Base-by-base conservation (phyloP, 2,888 invertebrate genomes). In the Diarsia mendica region DNA sequence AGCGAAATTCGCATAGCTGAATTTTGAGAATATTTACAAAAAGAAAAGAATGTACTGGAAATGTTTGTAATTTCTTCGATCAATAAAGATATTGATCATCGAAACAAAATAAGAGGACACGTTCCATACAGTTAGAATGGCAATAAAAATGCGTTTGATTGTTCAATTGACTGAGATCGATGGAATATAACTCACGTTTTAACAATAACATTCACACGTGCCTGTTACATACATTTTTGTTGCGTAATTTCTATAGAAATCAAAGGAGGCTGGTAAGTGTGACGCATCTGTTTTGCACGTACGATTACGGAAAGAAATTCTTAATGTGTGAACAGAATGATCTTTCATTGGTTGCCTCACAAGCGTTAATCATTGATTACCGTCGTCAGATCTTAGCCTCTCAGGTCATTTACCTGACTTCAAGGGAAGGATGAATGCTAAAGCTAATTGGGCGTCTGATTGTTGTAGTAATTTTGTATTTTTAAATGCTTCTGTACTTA, bases 141-240 rank as follows among this genome's bases (percentile, higher is more conserved):
- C 61, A 74, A 82, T 69, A 72, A 75, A 75, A 82, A 74, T 53
- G 61, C 46, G 46, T 83, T 74, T 72, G 64, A 70, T 77, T 70
- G 72, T 75, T 68, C 75, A 79, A 85, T 79, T 69, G 80, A 75
- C 71, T 58, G 55, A 81, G 46, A 85, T 64, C 67, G 67, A 11
- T 58, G 64, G 64, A 81, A 73, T 67, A 65, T 39, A 72, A 60
- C 68, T 79, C 86, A 83, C 80, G 86, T 87, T 85, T 69, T 46
- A 61, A 75, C 73, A 75, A 85, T 75, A 75, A 72, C 49, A 73
- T 71, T 73, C 75, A 72, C 83, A 87, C 79, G 83, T 82, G 77
- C 63, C 68, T 44, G 51, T 55, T 67, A 66, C 66, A 83, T 64
- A 74, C 44, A 84, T 67, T 28, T 75, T 23, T 39, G 23, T 85